Percentiles rank a stretch among this genome's conserved stretches.
These are phyloP conservation scores for Turdus rufiventris DNA, from an alignment of 2,113 vertebrate species.

Conservation along the genomic window DNA sequence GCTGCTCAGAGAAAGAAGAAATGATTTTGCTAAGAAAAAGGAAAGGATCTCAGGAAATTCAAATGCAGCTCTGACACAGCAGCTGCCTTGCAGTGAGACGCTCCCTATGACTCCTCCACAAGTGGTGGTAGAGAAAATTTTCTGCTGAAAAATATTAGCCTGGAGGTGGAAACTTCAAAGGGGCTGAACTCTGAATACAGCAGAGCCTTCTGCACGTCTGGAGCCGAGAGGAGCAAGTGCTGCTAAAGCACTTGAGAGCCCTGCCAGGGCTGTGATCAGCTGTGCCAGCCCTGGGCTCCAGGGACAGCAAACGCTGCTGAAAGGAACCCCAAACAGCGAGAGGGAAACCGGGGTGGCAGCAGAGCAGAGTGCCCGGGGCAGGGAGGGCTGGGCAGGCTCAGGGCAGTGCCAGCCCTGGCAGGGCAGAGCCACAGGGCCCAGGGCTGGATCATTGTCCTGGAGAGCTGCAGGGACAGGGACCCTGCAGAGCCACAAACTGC, in stretches of 20 bases:
- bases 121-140: background rate
- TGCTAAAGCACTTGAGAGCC: constrained; percentile 4
- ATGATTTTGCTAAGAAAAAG: background rate
- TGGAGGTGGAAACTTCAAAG: constrained; percentile 53
- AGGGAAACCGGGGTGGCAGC: fast-evolving
- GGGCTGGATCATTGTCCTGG: too few relatives aligned
- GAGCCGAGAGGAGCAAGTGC: background rate
- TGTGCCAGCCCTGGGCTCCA: background rate
- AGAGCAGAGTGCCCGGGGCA: background rate
- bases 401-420: too few relatives aligned
- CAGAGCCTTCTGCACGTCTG: background rate
- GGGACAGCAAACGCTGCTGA: background rate
- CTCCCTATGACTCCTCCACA: background rate
- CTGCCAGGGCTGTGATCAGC: background rate
- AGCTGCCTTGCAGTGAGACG: background rate
- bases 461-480: too few relatives aligned
- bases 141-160: background rate
- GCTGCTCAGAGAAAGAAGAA: background rate
- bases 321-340: fast-evolving
- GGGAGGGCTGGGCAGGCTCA: background rate
- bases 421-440: too few relatives aligned
- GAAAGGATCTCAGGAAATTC: background rate
- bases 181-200: constrained; percentile 21
- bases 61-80: background rate
- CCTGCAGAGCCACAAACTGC: too few relatives aligned